These are phyloP conservation scores for Halcyon leucocephala DNA, from an alignment of 2,797 vertebrate species.

Conservation along the genomic window DNA sequence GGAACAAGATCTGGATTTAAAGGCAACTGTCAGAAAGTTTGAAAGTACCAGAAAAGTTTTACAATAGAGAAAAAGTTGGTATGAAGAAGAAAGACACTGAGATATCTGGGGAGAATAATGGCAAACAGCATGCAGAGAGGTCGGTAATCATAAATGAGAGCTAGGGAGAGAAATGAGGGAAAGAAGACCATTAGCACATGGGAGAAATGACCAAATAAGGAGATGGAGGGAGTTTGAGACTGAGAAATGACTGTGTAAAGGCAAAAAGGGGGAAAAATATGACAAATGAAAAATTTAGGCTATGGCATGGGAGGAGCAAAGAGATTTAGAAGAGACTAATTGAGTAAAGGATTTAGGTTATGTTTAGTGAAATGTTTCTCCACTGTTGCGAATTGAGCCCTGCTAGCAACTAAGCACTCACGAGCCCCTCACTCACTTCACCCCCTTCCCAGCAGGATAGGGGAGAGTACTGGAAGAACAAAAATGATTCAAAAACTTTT, in stretches of 20 bases:
- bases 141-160: background rate
- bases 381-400: background rate
- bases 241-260: background rate
- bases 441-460: rapidly evolving
- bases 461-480: background rate
- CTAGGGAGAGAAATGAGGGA: background rate
- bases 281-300: background rate
- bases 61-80: background rate
- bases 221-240: background rate
- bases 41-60: background rate
- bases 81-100: background rate
- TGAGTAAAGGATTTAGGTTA: background rate
- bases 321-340: background rate
- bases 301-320: background rate
- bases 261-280: background rate
- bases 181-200: background rate
- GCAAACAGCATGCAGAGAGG: background rate
- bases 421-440: background rate
- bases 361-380: background rate
- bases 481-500: background rate
- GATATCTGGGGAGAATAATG: background rate
- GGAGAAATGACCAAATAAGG: background rate
- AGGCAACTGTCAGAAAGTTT: background rate
- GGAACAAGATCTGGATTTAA: background rate
- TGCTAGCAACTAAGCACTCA: background rate